Evolutionary conservation across 2,888 invertebrate genomes (phyloP).

Genomic region (Empis livida): DNA sequence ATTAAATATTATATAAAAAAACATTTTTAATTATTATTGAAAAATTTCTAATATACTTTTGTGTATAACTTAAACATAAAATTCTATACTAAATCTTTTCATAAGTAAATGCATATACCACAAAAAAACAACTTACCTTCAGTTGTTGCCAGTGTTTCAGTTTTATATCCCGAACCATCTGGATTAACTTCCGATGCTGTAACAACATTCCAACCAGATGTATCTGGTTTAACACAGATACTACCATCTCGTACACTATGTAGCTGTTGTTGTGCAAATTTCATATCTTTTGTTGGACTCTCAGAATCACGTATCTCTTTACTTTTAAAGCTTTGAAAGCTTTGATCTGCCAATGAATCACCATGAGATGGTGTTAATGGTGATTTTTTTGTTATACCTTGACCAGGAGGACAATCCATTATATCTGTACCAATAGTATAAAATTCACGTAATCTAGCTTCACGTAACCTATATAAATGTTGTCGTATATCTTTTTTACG

Average conservation of each 20-base stretch:
- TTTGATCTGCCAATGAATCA: conserved; percentile 60
- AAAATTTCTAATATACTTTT: too few relatives aligned
- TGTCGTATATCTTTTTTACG: conserved; percentile 76
- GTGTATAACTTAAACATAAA: too few relatives aligned
- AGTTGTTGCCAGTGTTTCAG: conserved; percentile 48
- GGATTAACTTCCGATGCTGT: conserved; percentile 47
- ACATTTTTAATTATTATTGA: too few relatives aligned
- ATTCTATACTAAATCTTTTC: too few relatives aligned
- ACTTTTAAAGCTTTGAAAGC: conserved; percentile 61
- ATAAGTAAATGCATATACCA: background rate
- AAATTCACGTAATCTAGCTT: conserved; percentile 62
- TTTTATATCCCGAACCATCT: conserved; percentile 50
- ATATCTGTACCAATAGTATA: conserved; percentile 41
- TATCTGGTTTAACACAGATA: conserved; percentile 22
- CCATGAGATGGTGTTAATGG: conserved; percentile 41
- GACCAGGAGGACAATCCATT: conserved; percentile 31
- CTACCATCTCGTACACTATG: conserved; percentile 17
- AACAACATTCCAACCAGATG: conserved; percentile 55
- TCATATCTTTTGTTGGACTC: conserved; percentile 48
- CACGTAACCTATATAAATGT: conserved; percentile 72
- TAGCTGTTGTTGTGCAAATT: conserved; percentile 27
- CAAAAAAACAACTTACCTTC: conserved; percentile 36
- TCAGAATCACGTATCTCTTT: conserved; percentile 69
- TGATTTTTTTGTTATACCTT: conserved; percentile 34
- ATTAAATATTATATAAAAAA: background rate